These are phyloP conservation scores for Bruchidius siliquastri DNA, from an alignment of 2,888 invertebrate species.

Conservation along the genomic window DNA sequence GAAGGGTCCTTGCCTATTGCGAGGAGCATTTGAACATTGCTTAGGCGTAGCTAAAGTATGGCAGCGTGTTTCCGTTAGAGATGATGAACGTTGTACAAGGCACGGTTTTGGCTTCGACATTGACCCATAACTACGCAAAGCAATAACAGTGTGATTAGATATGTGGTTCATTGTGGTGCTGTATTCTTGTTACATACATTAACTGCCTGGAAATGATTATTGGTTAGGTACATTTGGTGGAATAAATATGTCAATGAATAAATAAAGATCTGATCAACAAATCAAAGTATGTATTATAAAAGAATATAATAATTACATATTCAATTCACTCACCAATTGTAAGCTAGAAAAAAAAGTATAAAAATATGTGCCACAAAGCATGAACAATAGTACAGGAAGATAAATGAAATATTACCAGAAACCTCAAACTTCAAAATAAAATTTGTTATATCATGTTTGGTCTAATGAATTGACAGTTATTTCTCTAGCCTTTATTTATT, in stretches of 20 bases:
- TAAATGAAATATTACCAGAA: too few species aligned
- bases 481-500: too few species aligned
- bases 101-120: slow-evolving; percentile 62
- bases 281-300: too few species aligned
- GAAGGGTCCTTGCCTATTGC: slow-evolving; percentile 45
- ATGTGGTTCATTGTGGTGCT: slow-evolving; percentile 10
- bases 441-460: too few species aligned
- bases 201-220: background rate
- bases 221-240: slow-evolving; percentile 5
- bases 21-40: slow-evolving; percentile 48
- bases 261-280: too few species aligned
- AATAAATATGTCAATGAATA: background rate
- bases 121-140: slow-evolving; percentile 56
- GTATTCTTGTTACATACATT: background rate
- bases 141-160: slow-evolving; percentile 22
- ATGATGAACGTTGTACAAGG: slow-evolving; percentile 55
- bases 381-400: too few species aligned
- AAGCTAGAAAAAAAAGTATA: too few species aligned
- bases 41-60: slow-evolving; percentile 52
- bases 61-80: slow-evolving; percentile 51
- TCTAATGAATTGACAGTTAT: too few species aligned
- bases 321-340: too few species aligned
- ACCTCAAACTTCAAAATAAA: too few species aligned
- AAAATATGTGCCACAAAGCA: too few species aligned
- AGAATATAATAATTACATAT: too few species aligned